Evolutionary conservation across 2,797 vertebrate genomes (phyloP).

Genomic region (Molossus molossus): DNA sequence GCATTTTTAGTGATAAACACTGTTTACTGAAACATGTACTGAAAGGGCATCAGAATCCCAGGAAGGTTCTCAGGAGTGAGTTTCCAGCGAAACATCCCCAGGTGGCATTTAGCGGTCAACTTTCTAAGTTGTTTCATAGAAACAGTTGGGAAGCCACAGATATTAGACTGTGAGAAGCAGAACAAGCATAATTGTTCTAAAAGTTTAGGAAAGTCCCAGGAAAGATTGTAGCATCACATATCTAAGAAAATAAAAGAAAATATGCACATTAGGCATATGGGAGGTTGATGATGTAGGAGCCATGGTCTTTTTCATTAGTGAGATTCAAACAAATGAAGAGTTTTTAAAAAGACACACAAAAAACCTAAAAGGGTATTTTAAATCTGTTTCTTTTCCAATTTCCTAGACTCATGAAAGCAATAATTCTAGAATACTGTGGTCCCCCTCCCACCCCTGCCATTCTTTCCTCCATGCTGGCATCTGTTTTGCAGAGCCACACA

Average conservation of each 20-base stretch:
- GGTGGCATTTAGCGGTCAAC: not conserved
- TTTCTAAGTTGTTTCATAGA: constrained; percentile 28
- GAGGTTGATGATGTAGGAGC: not conserved
- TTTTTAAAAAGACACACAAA: not conserved
- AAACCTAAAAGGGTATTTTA: not conserved
- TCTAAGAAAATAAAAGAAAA: not conserved
- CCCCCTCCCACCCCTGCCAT: not conserved
- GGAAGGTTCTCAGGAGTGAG: constrained; percentile 10
- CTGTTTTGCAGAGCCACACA: not conserved
- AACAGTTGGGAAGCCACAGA: not conserved
- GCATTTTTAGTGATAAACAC: not conserved
- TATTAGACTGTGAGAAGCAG: not conserved
- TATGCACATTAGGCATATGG: not conserved
- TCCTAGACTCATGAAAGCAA: not conserved
- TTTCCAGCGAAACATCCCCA: not conserved
- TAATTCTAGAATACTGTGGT: not conserved
- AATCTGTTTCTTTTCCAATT: not conserved
- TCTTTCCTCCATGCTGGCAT: not conserved
- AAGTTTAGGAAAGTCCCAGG: constrained; percentile 39
- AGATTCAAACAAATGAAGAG: not conserved
- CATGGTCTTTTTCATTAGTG: not conserved
- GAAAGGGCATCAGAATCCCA: not conserved
- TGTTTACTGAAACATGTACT: not conserved
- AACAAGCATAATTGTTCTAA: constrained; percentile 36
- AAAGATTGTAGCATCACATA: not conserved